Evolutionary conservation across 2,113 vertebrate genomes (phyloP).

Genomic region (Rhipidura dahli): DNA sequence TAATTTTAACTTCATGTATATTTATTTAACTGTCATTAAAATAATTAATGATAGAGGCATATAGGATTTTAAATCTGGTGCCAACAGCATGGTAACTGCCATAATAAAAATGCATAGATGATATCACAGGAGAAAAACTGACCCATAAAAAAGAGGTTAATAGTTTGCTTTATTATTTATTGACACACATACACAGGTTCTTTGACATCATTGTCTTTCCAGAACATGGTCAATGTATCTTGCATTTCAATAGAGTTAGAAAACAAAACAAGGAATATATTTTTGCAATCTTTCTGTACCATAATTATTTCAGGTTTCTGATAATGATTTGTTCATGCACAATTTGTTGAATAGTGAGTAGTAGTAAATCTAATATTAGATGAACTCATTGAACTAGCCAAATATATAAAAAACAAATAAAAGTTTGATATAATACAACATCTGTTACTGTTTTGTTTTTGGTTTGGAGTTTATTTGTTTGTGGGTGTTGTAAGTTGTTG

Average conservation of each 20-base stretch:
- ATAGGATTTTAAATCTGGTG: background rate
- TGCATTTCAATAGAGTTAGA: background rate
- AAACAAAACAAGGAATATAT: background rate
- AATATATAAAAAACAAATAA: background rate
- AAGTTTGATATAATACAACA: background rate
- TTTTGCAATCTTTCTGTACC: background rate
- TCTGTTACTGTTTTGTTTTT: background rate
- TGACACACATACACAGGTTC: background rate
- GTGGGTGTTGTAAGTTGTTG: background rate
- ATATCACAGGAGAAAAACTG: background rate
- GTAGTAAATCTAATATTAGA: background rate
- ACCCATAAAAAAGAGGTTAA: background rate
- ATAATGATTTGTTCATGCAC: background rate
- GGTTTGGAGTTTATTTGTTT: background rate
- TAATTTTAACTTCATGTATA: background rate
- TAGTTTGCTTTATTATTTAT: background rate
- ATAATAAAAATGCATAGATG: background rate
- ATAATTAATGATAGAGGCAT: background rate
- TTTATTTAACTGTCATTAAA: background rate
- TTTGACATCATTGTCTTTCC: background rate
- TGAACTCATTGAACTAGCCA: background rate
- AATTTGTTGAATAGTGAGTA: background rate
- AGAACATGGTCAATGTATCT: background rate
- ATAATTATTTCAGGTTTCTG: background rate
- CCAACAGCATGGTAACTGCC: background rate